Evolutionary conservation across 2,888 invertebrate genomes (phyloP), one percentile per base, ranked within the genome.

Genomic region (Hartigia nigra): DNA sequence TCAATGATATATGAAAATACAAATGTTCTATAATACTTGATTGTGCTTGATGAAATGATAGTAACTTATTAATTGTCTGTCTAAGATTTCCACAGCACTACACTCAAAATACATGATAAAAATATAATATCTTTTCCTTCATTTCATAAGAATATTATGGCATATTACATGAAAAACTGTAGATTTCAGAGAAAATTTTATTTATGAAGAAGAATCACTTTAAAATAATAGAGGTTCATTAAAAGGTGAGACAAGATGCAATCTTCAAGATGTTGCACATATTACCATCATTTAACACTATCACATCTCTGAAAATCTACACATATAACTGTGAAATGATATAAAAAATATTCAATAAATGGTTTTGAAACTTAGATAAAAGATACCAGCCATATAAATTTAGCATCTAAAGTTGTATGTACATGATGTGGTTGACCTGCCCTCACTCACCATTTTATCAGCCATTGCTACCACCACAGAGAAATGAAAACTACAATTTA

Each of bases 381-480:
- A 72, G 31, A 34, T 69, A 35, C 32, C n/a, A 80, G 84, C 72
- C 74, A 76, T 74, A 78, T 76, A 78, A 82, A 75, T 81, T 83
- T 80, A 80, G 76, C 39, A 76, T 78, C 72, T 79, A 78, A 81
- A 79, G 77, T 81, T 74, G 84, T 81, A 81, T 82, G 81, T 85
- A 83, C 39, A 69, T 31, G 84, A 86, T 86, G 87, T 87, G 86
- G 86, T 88, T 89, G 89, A 89, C 87, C 88, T 88, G 88, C 85
- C 86, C 85, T 87, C 85, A 82, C 86, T 87, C 85, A 85, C 84
- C 85, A 86, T 87, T 86, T 87, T 83, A 84, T 84, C 85, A 86
- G 85, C 84, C 88, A 89, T 86, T 89, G 87, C 86, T 88, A 86
- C 88, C 88, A 88, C 88, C 86, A 86, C 84, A 84, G 72, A 69